Evolutionary conservation across 2,888 invertebrate genomes (phyloP), one percentile per base, ranked within the genome.

Genomic region (Eupithecia inturbata): DNA sequence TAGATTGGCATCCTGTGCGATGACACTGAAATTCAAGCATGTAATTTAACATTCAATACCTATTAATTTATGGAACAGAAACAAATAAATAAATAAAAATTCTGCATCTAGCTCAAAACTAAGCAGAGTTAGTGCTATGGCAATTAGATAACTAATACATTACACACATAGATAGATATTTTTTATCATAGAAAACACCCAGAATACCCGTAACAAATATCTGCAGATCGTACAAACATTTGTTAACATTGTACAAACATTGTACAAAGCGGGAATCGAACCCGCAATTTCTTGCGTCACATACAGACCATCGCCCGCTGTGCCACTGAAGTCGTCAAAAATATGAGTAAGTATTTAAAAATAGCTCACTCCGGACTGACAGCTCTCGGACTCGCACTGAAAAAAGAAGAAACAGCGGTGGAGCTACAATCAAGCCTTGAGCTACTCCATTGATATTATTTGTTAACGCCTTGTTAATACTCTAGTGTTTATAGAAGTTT

Each of bases 291-390:
- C 10, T 3, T 5, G n/a, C 3, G 3, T 45, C n/a, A 7, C n/a
- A n/a, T 6, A n/a, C n/a, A 3, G 3, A 22, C 0, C n/a, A 7
- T n/a, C 7, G 7, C n/a, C 49, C n/a, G 49, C 10, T 53, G 3
- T 1, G n/a, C 49, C 22, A 22, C 22, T 53, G n/a, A 22, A 22
- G 10, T 22, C 22, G 10, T 53, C 10, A 53, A 22, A 9, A 53
- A 53, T 31, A 62, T 16, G 19, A 33, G 5, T 68, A 9, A 33
- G 5, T 68, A 63, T 19, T 49, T 22, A 10, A 45, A 16, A n/a
- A 72, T 22, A 22, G 79, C 85, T 80, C 79, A 89, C 89, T 70
- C 89, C 84, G 9, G 86, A 76, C 69, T 83, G 83, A 68, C 86
- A 89, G 0, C 75, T 81, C 0, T 84, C 81, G 0, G 12, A 71